Percentiles rank a stretch among this genome's conserved stretches.
Evolutionary conservation across 2,888 invertebrate genomes (phyloP).

Genomic region (Syrphus vitripennis): DNA sequence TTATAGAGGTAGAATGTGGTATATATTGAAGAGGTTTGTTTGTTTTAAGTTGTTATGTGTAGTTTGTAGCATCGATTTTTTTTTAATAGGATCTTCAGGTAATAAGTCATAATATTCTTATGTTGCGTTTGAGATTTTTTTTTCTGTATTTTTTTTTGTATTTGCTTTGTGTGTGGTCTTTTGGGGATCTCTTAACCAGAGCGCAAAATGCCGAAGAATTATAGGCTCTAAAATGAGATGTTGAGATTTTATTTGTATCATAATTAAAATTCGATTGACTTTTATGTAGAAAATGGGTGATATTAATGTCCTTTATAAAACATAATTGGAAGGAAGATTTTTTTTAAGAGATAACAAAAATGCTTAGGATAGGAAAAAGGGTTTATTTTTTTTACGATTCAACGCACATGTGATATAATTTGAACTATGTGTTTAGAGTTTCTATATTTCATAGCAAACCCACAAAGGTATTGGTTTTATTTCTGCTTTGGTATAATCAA

Average conservation of each 20-base stretch:
- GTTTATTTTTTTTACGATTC: background rate
- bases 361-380: background rate
- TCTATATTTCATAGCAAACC: background rate
- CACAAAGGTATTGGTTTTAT: no score
- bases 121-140: constrained; percentile 44
- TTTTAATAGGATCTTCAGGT: constrained; percentile 60
- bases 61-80: constrained; percentile 44
- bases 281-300: constrained; percentile 8
- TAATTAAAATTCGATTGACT: constrained; percentile 25
- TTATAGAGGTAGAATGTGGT: constrained; percentile 3
- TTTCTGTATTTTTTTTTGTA: constrained; percentile 25
- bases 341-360: background rate
- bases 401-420: background rate
- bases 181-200: constrained; percentile 44
- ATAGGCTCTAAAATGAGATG: constrained; percentile 58
- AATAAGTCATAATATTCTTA: constrained; percentile 68
- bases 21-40: constrained; percentile 64
- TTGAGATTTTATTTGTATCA: constrained; percentile 49
- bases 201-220: constrained; percentile 52
- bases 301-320: constrained; percentile 15
- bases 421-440: background rate
- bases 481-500: no score
- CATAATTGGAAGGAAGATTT: background rate
- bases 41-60: constrained; percentile 56
- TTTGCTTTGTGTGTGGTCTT: constrained; percentile 60